These are phyloP conservation scores for Erethizon dorsatum DNA, from an alignment of 2,797 vertebrate genomes.

Conservation along the genomic window DNA sequence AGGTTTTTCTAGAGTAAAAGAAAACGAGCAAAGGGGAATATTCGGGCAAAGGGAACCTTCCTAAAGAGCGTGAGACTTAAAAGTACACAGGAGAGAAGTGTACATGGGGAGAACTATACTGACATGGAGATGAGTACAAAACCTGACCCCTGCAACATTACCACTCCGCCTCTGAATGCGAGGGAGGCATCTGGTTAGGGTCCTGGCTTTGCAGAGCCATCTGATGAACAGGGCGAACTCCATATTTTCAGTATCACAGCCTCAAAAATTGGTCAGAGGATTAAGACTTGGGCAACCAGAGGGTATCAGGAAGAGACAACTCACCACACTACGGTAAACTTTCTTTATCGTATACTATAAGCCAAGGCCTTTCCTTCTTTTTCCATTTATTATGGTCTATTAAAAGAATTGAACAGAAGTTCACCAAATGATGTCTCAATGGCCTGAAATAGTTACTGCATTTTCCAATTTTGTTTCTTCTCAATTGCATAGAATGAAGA, in stretches of 20 bases:
- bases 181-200: background rate
- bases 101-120: background rate
- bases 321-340: background rate
- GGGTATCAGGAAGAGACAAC: background rate
- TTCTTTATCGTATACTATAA: background rate
- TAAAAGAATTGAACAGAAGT: background rate
- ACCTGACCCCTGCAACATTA: background rate
- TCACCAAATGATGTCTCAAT: slow-evolving; percentile 11
- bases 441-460: background rate
- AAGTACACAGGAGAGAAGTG: background rate
- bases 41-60: background rate
- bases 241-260: background rate
- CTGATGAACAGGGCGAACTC: background rate
- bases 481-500: slow-evolving; percentile 22
- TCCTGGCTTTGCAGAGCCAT: background rate
- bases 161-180: background rate
- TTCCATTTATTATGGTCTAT: background rate
- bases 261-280: background rate
- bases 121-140: background rate
- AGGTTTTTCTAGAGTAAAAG: background rate
- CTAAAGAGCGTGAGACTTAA: background rate
- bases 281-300: background rate
- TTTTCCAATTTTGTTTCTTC: slow-evolving; percentile 21
- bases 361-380: background rate
- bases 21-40: background rate